Conservation (phyloP, 2,888 invertebrate genomes). For the Acrobasis repandana region DNA sequence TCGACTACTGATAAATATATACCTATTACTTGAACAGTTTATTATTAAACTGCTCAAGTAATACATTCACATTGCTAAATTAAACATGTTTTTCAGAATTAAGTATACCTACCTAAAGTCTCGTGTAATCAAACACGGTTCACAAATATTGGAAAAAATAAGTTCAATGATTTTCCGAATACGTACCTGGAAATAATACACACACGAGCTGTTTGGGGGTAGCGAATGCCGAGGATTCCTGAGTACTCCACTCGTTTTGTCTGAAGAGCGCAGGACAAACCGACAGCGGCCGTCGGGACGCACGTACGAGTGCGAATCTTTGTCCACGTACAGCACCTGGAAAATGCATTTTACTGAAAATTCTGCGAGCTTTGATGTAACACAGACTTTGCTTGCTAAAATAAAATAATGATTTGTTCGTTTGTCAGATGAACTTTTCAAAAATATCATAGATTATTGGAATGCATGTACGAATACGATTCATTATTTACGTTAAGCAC, state of each 20-base stretch:
- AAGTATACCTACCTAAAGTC: no score
- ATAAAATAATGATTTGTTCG: no score
- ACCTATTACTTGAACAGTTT: no score
- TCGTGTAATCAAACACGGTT: no score
- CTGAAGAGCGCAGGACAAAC: conserved; percentile 89
- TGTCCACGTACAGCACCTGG: conserved; percentile 88
- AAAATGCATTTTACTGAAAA: conserved; percentile 31
- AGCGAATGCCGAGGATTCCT: conserved; percentile 90
- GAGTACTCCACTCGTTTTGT: conserved; percentile 87
- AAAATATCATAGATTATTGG: no score
- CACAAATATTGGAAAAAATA: background rate
- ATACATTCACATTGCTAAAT: no score
- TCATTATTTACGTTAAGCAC: conserved; percentile 89
- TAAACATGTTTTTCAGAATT: no score
- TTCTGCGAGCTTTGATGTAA: no score
- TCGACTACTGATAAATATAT: no score
- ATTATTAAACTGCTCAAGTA: no score
- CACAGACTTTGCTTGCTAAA: no score
- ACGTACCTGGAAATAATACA: conserved; percentile 86
- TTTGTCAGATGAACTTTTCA: no score
- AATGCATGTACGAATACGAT: conserved; percentile 88
- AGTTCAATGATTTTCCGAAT: conserved; percentile 9
- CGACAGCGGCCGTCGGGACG: conserved; percentile 89
- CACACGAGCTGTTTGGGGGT: conserved; percentile 91
- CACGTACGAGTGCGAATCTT: conserved; percentile 89